phyloP scores from a whole-genome alignment of 2,797 vertebrate species.

The Paratrypauchen microcephalus region DNA sequence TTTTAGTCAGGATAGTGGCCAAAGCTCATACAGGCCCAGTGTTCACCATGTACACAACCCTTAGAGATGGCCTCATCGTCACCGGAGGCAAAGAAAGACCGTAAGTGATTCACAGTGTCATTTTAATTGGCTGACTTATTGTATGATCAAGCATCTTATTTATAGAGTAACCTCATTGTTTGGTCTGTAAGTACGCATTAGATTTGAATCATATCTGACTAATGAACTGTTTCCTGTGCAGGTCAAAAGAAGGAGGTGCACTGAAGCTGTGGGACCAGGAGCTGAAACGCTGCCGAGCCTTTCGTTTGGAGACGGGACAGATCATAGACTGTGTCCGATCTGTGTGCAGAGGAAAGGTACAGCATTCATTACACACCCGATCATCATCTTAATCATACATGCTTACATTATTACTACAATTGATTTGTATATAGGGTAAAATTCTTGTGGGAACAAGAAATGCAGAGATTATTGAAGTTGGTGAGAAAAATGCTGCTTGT shows the following conservation, averaged over 20 bases:
- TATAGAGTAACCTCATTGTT: neutral
- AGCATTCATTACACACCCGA: neutral
- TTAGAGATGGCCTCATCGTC: slow-evolving; percentile 92
- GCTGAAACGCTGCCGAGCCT: slow-evolving; percentile 92
- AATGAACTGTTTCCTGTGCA: slow-evolving; percentile 44
- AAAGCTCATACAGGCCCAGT: slow-evolving; percentile 92
- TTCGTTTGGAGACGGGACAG: slow-evolving; percentile 92
- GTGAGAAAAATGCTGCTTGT: slow-evolving; percentile 94
- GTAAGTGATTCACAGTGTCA: slow-evolving; percentile 73
- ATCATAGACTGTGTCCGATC: slow-evolving; percentile 89
- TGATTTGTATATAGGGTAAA: slow-evolving; percentile 80
- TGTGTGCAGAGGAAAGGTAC: slow-evolving; percentile 89
- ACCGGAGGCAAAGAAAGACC: slow-evolving; percentile 93
- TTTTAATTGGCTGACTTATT: slow-evolving; percentile 11
- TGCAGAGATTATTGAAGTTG: slow-evolving; percentile 95
- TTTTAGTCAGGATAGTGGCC: slow-evolving; percentile 88
- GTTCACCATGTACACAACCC: slow-evolving; percentile 95
- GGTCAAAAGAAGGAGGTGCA: slow-evolving; percentile 93
- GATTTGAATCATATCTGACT: neutral
- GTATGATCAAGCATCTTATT: slow-evolving; percentile 5
- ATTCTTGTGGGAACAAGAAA: slow-evolving; percentile 95
- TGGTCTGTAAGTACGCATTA: neutral
- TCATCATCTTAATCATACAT: neutral
- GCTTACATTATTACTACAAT: neutral
- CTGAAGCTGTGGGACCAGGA: slow-evolving; percentile 97